A percentile compares a stretch with the other conserved stretches of the same genome.
Evolutionary conservation across 2,113 vertebrate genomes (phyloP).

Genomic region (Notothenia rossii): DNA sequence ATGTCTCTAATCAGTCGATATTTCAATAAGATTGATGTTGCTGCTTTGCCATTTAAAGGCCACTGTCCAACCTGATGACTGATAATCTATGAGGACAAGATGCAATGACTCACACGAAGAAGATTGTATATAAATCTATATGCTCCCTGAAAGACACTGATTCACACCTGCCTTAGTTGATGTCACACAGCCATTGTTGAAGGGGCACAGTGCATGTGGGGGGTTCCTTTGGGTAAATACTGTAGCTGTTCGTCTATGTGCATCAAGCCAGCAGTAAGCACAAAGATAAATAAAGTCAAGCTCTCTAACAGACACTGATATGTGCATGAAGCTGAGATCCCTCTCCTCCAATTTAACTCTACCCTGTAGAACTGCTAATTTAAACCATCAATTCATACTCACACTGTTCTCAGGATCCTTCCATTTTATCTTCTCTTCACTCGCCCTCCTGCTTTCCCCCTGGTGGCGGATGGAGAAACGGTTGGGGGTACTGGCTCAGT

Average conservation of each 20-base stretch:
- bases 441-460: conserved; percentile 48
- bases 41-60: conserved; percentile 35
- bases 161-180: conserved; percentile 24
- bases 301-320: not conserved
- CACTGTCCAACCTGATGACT: conserved; percentile 28
- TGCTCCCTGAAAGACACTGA: conserved; percentile 34
- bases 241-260: conserved; percentile 12
- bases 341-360: conserved; percentile 27
- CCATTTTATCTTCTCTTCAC: conserved; percentile 51
- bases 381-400: conserved; percentile 75
- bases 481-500: conserved; percentile 67
- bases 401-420: conserved; percentile 62
- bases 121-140: conserved; percentile 14
- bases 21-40: conserved; percentile 45
- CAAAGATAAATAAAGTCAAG: not conserved
- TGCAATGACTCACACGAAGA: conserved; percentile 32
- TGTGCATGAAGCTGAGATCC: conserved; percentile 10
- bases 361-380: conserved; percentile 57
- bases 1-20: conserved; percentile 41
- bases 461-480: conserved; percentile 64
- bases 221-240: conserved; percentile 10
- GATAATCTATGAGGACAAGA: conserved; percentile 43
- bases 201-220: not conserved
- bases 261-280: conserved; percentile 13
- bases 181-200: conserved; percentile 18